A percentile compares a stretch with the other conserved stretches of the same genome.
Evolutionary conservation across 2,888 invertebrate species (phyloP).

Genomic region (Achlya flavicornis): DNA sequence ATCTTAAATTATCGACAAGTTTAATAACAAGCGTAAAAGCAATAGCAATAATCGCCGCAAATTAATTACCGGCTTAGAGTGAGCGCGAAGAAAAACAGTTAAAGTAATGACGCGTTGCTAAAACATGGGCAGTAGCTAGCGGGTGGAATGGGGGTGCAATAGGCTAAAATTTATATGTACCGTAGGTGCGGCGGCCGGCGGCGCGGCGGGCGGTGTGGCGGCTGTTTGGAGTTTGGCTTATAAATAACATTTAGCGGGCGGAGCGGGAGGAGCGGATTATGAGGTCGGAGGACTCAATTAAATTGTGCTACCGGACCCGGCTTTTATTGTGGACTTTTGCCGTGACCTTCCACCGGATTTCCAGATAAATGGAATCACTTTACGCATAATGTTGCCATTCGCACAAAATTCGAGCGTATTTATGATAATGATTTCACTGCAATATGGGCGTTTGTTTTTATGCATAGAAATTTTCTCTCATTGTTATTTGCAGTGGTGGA

Average conservation of each 20-base stretch:
- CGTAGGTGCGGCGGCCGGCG: conserved; percentile 56
- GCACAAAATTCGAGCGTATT: conserved; percentile 56
- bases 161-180: conserved; percentile 66
- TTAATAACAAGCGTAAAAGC: conserved; percentile 77
- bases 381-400: conserved; percentile 59
- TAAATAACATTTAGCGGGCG: conserved; percentile 81
- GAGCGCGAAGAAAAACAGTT: conserved; percentile 70
- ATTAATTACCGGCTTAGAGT: conserved; percentile 71
- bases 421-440: conserved; percentile 59
- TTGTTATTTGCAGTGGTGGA: too few relatives aligned
- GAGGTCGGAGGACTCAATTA: conserved; percentile 83
- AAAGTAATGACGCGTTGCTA: conserved; percentile 60
- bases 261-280: conserved; percentile 75
- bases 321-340: conserved; percentile 80
- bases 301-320: conserved; percentile 79
- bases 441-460: conserved; percentile 28
- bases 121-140: conserved; percentile 40
- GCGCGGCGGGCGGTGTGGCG: conserved; percentile 30
- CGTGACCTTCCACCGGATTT: conserved; percentile 78
- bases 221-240: conserved; percentile 70
- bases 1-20: conserved; percentile 81
- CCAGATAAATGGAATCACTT: conserved; percentile 78
- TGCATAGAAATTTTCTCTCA: conserved; percentile 8
- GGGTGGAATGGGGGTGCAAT: conserved; percentile 54
- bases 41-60: conserved; percentile 76